Conservation (phyloP, 2,113 vertebrate species). For the Brachionichthys hirsutus region DNA sequence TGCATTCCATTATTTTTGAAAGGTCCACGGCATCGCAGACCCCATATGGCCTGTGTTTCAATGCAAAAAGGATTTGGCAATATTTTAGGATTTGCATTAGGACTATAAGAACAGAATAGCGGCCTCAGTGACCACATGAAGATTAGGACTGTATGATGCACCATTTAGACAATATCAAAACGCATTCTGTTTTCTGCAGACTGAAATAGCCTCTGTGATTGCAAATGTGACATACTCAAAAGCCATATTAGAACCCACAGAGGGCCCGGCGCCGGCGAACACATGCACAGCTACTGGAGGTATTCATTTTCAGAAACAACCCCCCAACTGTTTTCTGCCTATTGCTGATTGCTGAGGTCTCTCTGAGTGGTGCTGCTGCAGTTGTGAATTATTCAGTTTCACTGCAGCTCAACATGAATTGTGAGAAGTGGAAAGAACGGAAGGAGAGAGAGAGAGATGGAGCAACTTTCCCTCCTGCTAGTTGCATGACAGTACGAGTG, state of each 20-base stretch:
- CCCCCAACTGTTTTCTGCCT: conserved; percentile 47
- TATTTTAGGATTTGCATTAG: too few species aligned
- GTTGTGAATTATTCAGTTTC: conserved; percentile 70
- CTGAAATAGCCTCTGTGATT: too few species aligned
- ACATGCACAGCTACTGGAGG: conserved; percentile 25
- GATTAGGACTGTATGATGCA: too few species aligned
- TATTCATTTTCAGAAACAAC: conserved; percentile 52
- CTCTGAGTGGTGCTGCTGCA: conserved; percentile 48
- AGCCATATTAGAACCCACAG: conserved; percentile 5
- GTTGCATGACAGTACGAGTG: conserved; percentile 7
- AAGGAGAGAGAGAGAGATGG: conserved; percentile 17
- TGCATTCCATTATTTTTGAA: not conserved
- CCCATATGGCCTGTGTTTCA: too few species aligned
- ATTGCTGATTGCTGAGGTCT: conserved; percentile 39
- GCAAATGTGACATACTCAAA: too few species aligned
- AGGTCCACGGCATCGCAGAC: too few species aligned
- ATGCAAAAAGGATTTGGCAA: too few species aligned
- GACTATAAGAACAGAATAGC: too few species aligned
- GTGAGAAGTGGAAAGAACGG: conserved; percentile 35
- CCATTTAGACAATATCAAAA: too few species aligned
- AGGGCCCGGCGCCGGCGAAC: conserved; percentile 13
- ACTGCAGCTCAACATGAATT: conserved; percentile 61
- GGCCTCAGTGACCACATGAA: too few species aligned
- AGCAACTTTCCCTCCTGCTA: conserved; percentile 14
- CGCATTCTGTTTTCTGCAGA: too few species aligned